Evolutionary conservation across 2,113 vertebrate species (phyloP).

Genomic region (Corythaixoides concolor): DNA sequence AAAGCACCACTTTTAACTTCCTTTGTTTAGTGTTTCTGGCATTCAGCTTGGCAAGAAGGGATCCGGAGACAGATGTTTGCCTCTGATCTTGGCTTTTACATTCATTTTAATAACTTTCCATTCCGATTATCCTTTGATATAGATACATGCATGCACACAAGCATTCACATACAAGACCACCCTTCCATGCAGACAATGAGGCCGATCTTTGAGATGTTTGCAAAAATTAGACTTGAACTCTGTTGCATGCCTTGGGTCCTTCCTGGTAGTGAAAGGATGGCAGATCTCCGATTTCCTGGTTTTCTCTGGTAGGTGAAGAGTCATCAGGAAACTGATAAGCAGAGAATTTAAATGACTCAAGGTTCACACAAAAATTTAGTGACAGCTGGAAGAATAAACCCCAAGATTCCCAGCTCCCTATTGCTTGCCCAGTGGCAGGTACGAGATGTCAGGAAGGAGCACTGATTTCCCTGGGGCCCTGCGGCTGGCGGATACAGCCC

Average conservation of each 20-base stretch:
- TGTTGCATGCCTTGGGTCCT: neutral
- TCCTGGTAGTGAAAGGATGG: neutral
- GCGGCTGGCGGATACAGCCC: neutral
- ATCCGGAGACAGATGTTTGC: neutral
- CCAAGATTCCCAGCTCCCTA: neutral
- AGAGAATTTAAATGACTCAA: neutral
- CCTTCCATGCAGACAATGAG: neutral
- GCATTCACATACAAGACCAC: neutral
- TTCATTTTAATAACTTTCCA: neutral
- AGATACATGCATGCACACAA: neutral
- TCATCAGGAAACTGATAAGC: neutral
- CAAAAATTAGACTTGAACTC: neutral
- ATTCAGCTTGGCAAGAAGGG: neutral
- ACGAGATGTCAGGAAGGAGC: neutral
- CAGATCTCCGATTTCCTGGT: neutral
- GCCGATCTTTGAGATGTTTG: neutral
- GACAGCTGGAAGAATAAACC: neutral
- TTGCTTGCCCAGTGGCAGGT: neutral
- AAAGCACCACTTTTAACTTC: neutral
- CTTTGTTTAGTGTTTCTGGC: neutral
- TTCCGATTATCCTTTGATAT: neutral
- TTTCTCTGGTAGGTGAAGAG: neutral
- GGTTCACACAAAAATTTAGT: neutral
- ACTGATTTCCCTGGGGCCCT: neutral
- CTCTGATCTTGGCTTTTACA: neutral